Conservation (phyloP, 1,140 invertebrate genomes). For the Melanaphis sacchari region DNA sequence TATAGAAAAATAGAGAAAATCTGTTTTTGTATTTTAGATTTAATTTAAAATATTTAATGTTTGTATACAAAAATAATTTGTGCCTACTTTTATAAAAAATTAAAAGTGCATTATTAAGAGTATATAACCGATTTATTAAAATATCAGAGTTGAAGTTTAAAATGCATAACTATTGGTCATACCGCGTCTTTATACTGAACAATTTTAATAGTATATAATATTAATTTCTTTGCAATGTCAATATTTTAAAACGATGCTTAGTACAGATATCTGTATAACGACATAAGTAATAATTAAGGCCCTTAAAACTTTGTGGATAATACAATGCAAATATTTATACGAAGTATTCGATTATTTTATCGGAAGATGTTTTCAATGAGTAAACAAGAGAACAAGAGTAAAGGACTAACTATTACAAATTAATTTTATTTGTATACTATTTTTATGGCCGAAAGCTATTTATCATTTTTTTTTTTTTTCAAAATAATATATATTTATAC, state of each 20-base stretch:
- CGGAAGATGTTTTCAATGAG: constrained; percentile 10
- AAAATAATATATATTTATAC: background rate
- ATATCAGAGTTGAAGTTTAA: background rate
- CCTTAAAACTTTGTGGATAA: background rate
- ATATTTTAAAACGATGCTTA: background rate
- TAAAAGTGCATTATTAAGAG: background rate
- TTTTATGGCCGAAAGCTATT: constrained; percentile 9
- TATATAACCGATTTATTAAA: background rate
- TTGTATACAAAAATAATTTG: background rate
- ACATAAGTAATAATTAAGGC: constrained; percentile 17
- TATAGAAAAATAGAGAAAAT: too few species aligned
- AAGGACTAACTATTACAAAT: constrained; percentile 29
- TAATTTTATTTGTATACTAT: background rate
- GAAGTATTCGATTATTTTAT: constrained; percentile 33
- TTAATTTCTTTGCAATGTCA: background rate
- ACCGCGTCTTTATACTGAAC: background rate
- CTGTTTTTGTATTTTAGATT: background rate
- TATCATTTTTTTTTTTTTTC: constrained; percentile 7
- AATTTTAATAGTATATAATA: background rate
- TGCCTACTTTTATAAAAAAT: too few species aligned
- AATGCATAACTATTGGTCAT: background rate
- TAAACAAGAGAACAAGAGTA: constrained; percentile 26
- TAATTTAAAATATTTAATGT: background rate
- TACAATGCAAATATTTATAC: constrained; percentile 4
- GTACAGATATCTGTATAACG: background rate